Conservation (phyloP, 1,140 invertebrate genomes). For the Trachymyrmex cornetzi region DNA sequence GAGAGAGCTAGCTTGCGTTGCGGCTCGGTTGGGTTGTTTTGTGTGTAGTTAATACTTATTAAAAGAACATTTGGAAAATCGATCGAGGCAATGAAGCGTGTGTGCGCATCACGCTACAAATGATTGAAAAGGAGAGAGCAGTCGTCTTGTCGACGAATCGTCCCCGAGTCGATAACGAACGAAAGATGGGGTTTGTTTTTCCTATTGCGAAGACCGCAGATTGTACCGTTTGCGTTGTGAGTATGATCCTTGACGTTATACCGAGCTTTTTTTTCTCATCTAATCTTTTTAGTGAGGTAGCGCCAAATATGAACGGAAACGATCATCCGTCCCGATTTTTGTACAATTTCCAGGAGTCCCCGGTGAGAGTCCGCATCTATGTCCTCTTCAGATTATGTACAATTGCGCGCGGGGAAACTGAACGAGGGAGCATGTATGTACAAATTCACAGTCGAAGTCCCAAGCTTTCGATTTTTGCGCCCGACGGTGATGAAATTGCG, state of each 20-base stretch:
- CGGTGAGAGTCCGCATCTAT: slow-evolving; percentile 10
- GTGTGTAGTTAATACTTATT: slow-evolving; percentile 29
- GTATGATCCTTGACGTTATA: slow-evolving; percentile 62
- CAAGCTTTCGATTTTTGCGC: slow-evolving; percentile 51
- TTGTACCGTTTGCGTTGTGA: slow-evolving; percentile 34
- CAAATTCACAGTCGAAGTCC: slow-evolving; percentile 50
- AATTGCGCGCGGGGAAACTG: slow-evolving; percentile 28
- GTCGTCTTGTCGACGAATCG: slow-evolving; percentile 41
- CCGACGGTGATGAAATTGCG: slow-evolving; percentile 23
- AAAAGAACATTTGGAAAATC: slow-evolving; percentile 41
- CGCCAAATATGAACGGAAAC: slow-evolving; percentile 54
- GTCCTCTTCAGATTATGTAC: slow-evolving; percentile 54
- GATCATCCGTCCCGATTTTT: slow-evolving; percentile 54
- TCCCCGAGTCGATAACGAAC: slow-evolving; percentile 32
- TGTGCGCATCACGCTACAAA: slow-evolving; percentile 13
- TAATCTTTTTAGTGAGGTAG: slow-evolving; percentile 68
- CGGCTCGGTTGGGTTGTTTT: background rate
- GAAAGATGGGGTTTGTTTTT: slow-evolving; percentile 42
- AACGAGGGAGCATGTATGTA: slow-evolving; percentile 66
- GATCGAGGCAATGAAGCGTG: slow-evolving; percentile 35
- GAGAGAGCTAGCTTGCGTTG: background rate
- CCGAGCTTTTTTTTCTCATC: slow-evolving; percentile 45
- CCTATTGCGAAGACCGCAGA: slow-evolving; percentile 40
- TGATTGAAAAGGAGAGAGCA: slow-evolving; percentile 43
- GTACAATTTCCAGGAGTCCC: slow-evolving; percentile 61